Evolutionary conservation across 1,140 invertebrate species (phyloP).

Genomic region (Nymphalis io): DNA sequence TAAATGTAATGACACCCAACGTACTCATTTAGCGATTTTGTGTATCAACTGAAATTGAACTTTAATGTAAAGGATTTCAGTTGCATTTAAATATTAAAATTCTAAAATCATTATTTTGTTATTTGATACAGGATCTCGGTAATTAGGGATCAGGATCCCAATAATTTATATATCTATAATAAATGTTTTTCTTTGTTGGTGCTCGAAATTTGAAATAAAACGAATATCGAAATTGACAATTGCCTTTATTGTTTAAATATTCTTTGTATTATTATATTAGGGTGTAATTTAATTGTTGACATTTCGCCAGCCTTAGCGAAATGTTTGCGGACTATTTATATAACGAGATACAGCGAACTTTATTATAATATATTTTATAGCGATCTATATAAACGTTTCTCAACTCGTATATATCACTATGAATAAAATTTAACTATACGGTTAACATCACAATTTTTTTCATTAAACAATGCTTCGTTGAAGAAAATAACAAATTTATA

Average conservation of each 20-base stretch:
- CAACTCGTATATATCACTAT: slow-evolving; percentile 30
- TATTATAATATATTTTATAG: slow-evolving; percentile 21
- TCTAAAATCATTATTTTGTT: too few relatives aligned
- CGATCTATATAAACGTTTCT: neutral
- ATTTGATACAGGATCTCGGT: too few relatives aligned
- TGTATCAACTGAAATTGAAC: too few relatives aligned
- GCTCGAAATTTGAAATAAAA: slow-evolving; percentile 42
- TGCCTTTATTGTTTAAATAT: slow-evolving; percentile 62
- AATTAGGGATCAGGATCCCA: too few relatives aligned
- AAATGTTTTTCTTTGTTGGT: neutral
- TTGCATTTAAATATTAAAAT: too few relatives aligned
- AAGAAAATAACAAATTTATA: too few relatives aligned
- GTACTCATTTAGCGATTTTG: too few relatives aligned
- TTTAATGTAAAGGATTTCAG: too few relatives aligned
- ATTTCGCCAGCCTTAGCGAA: slow-evolving; percentile 77
- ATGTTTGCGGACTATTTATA: slow-evolving; percentile 44
- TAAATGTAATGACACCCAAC: too few relatives aligned
- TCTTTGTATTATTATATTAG: slow-evolving; percentile 40
- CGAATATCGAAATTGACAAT: slow-evolving; percentile 61
- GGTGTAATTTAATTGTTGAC: slow-evolving; percentile 34
- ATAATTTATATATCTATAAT: too few relatives aligned
- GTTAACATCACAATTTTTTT: too few relatives aligned
- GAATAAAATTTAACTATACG: slow-evolving; percentile 10
- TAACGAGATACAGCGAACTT: slow-evolving; percentile 23
- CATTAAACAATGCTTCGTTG: too few relatives aligned